A percentile compares a stretch with the other conserved stretches of the same genome.
Evolutionary conservation across 2,888 invertebrate species (phyloP).

Genomic region (Epiblema foenella): DNA sequence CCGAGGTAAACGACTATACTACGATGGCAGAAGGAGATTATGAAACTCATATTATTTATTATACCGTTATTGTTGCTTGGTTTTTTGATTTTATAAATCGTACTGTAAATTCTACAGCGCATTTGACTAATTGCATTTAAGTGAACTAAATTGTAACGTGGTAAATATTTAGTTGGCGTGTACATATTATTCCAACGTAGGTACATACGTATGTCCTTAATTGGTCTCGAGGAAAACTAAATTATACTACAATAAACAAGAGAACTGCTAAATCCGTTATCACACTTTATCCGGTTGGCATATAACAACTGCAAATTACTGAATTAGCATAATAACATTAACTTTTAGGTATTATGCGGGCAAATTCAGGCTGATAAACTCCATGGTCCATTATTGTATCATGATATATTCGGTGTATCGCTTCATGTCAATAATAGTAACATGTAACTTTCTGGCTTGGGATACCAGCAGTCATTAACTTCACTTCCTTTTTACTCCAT

Average conservation of each 20-base stretch:
- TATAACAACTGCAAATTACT: neutral
- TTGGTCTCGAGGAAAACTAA: constrained; percentile 20
- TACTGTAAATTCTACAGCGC: neutral
- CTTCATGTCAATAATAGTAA: no score
- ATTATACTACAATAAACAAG: constrained; percentile 17
- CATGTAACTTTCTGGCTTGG: neutral
- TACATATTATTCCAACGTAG: neutral
- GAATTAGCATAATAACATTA: constrained; percentile 1
- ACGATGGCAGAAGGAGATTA: constrained; percentile 16
- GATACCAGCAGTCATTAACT: neutral
- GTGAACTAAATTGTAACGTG: neutral
- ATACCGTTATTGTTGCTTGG: neutral
- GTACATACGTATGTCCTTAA: neutral
- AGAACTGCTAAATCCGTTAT: constrained; percentile 9
- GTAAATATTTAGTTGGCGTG: neutral
- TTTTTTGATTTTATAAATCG: neutral
- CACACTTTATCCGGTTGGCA: constrained; percentile 1
- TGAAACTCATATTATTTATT: neutral
- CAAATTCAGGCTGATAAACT: constrained; percentile 1
- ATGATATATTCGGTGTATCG: no score
- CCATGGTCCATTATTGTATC: neutral
- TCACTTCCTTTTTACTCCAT: neutral
- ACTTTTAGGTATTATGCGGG: constrained; percentile 14
- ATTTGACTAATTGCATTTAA: neutral
- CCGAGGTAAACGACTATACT: constrained; percentile 17